Percentiles rank a stretch among this genome's conserved stretches.
phyloP scores from a whole-genome alignment of 2,888 invertebrate species.

The Coecobrya sp. region DNA sequence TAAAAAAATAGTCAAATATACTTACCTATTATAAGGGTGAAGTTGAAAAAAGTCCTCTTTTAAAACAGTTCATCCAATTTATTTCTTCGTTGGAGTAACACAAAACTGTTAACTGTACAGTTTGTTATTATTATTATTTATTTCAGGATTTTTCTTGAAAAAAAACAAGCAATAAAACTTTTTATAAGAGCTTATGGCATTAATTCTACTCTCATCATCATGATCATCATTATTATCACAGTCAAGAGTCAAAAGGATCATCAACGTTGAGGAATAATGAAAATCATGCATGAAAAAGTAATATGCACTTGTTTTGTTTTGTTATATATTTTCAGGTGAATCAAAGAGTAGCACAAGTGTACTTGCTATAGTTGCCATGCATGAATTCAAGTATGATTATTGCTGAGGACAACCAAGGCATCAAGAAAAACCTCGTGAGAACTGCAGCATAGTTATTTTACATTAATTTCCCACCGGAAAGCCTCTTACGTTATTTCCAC shows the following conservation, averaged over 20 bases:
- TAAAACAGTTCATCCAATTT: conserved; percentile 40
- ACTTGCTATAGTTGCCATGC: neutral
- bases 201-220: neutral
- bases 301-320: neutral
- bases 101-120: conserved; percentile 16
- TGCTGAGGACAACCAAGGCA: conserved; percentile 43
- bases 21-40: conserved; percentile 27
- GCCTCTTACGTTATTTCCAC: conserved; percentile 81
- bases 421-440: conserved; percentile 75
- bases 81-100: neutral
- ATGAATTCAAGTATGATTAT: neutral
- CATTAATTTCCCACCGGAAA: conserved; percentile 80
- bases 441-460: conserved; percentile 61
- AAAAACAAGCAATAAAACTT: neutral
- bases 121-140: too few species aligned
- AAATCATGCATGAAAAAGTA: conserved; percentile 26
- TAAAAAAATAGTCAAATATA: conserved; percentile 33
- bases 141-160: conserved; percentile 24
- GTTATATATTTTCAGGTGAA: neutral
- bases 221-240: neutral
- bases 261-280: conserved; percentile 4
- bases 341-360: conserved; percentile 6
- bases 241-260: neutral
- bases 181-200: conserved; percentile 22
- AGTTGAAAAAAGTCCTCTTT: conserved; percentile 19